Conservation (phyloP, 2,797 vertebrate species). For the Valencia hispanica region DNA sequence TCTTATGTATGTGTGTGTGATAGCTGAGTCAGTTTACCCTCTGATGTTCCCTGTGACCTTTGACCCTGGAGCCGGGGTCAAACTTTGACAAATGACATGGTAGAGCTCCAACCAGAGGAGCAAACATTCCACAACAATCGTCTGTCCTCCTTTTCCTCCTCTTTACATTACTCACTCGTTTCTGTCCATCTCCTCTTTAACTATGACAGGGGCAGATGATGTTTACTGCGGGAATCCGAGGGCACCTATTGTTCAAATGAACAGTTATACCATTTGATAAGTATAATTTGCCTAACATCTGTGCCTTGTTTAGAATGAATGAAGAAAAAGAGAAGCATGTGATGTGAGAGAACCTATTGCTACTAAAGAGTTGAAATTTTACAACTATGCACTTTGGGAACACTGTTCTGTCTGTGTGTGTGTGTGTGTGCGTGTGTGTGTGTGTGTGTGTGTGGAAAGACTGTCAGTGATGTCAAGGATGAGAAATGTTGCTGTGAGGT, state of each 20-base stretch:
- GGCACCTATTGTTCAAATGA: slow-evolving; percentile 48
- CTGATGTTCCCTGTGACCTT: slow-evolving; percentile 71
- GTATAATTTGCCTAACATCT: slow-evolving; percentile 52
- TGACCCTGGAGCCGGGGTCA: slow-evolving; percentile 68
- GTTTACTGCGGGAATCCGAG: slow-evolving; percentile 43
- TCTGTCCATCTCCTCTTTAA: slow-evolving; percentile 37
- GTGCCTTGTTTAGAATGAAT: slow-evolving; percentile 47
- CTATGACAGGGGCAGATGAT: slow-evolving; percentile 40
- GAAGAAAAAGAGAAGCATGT: slow-evolving; percentile 42
- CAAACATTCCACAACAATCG: slow-evolving; percentile 80
- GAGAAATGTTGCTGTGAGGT: slow-evolving; percentile 76
- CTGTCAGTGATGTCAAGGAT: slow-evolving; percentile 77
- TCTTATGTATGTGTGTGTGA: slow-evolving; percentile 19
- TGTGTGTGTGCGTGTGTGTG: slow-evolving; percentile 55
- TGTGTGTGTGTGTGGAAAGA: slow-evolving; percentile 65
- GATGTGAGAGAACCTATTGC: slow-evolving; percentile 41
- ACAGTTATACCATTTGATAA: slow-evolving; percentile 43
- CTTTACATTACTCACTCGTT: slow-evolving; percentile 59
- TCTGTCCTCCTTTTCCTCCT: slow-evolving; percentile 59
- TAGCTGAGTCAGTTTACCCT: slow-evolving; percentile 59
- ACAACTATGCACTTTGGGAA: slow-evolving; percentile 55
- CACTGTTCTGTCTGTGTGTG: slow-evolving; percentile 51
- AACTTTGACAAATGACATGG: slow-evolving; percentile 78
- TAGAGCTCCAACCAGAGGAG: slow-evolving; percentile 63
- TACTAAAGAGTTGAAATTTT: slow-evolving; percentile 62